A percentile compares a stretch with the other conserved stretches of the same genome.
These are phyloP conservation scores for Macropis europaea DNA, from an alignment of 2,888 invertebrate genomes.

Conservation along the genomic window DNA sequence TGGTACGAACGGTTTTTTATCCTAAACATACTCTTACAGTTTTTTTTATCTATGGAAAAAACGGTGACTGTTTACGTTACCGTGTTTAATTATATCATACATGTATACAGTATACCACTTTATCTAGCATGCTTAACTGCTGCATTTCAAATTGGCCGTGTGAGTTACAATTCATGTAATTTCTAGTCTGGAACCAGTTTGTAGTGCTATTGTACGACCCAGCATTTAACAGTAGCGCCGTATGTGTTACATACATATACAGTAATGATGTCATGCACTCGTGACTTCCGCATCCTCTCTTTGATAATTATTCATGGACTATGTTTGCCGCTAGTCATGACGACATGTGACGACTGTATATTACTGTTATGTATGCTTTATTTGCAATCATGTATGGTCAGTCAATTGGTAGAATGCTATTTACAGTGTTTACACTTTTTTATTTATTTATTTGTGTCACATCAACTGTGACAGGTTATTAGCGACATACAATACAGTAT, in stretches of 20 bases:
- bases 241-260: conserved; percentile 14
- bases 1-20: no score
- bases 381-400: not conserved
- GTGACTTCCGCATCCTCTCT: conserved; percentile 61
- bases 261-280: conserved; percentile 55
- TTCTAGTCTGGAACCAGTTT: conserved; percentile 14
- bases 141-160: not conserved
- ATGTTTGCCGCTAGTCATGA: conserved; percentile 19
- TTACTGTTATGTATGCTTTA: conserved; percentile 8
- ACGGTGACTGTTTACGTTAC: no score
- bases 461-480: no score
- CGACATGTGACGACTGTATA: conserved; percentile 4
- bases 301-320: conserved; percentile 53
- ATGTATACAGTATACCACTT: no score
- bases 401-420: not conserved
- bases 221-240: not conserved
- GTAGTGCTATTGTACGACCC: conserved; percentile 7
- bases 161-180: conserved; percentile 29
- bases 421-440: not conserved
- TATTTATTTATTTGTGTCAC: no score
- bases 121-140: not conserved
- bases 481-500: no score
- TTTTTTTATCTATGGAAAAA: no score
- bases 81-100: no score
- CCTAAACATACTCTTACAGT: no score